Base-by-base conservation (phyloP, 2,888 invertebrate genomes). In the Pemphredon lugubris region DNA sequence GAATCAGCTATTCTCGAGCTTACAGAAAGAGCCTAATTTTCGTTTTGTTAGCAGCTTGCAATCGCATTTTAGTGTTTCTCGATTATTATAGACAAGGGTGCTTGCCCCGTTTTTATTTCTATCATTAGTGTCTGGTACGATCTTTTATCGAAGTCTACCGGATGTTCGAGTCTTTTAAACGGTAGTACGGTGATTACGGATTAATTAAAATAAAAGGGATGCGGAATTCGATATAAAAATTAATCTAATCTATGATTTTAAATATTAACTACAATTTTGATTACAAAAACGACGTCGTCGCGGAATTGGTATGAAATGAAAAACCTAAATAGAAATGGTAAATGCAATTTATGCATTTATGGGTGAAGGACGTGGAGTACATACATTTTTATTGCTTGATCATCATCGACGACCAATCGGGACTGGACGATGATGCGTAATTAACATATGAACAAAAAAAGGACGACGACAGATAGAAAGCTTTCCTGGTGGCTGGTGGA, bases 391-490 rank as follows among this genome's bases (percentile, higher is more conserved):
- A 44, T 65, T 18, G 71, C 71, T 73, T 2, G 20, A 23, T 55
- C 72, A 75, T 82, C 79, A 82, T 80, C 72, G 66, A 80, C 48
- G 58, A 76, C 83, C 83, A 83, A 76, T 58, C 66, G 58, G 50
- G 78, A 84, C 79, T 84, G 84, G 83, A 58, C 48, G 67, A 82
- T 83, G 77, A 78, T 73, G 74, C 26, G 26, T 44, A 40, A 64
- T 79, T 79, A 79, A 73, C 58, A 55, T 61, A 34, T 14, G 20
- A 39, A 37, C 37, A 16, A 37, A 20, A 37, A 40, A 34, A 2
- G 9, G 13, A 30, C 5, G 50, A 11, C 20, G 20, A 59, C 9
- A 0, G 18, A 57, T 18, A 45, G 37, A 51, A 58, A 64, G 61
- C 58, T 75, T 65, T 23, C 18, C 30, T 64, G 79, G 64, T 73